phyloP scores from a whole-genome alignment of 2,888 invertebrate species.

The Taenaris catops region DNA sequence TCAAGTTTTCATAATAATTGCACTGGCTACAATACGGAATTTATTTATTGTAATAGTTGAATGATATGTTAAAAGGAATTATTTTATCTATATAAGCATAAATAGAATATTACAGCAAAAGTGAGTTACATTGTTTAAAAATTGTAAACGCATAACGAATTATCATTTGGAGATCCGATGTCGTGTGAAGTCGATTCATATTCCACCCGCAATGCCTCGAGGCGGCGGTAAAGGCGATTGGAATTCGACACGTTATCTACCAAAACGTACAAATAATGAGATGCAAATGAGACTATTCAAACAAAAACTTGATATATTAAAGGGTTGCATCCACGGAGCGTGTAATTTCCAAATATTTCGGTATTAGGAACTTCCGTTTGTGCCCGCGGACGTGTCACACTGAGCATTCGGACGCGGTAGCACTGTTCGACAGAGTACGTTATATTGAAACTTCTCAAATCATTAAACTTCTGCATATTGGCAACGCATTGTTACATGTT shows the following conservation, averaged over 20 bases:
- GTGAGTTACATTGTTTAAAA: too few relatives aligned
- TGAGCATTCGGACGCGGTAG: conserved; percentile 30
- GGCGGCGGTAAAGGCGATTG: conserved; percentile 52
- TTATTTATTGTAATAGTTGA: too few relatives aligned
- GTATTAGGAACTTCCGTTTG: conserved; percentile 69
- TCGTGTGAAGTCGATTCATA: conserved; percentile 62
- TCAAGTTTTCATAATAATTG: too few relatives aligned
- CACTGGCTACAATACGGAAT: too few relatives aligned
- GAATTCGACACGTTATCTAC: conserved; percentile 65
- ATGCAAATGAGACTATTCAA: conserved; percentile 66
- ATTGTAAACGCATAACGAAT: conserved; percentile 8
- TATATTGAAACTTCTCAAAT: not conserved
- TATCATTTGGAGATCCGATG: conserved; percentile 17
- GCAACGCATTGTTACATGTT: not conserved
- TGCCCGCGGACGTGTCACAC: conserved; percentile 54
- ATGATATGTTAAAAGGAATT: too few relatives aligned
- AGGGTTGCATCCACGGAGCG: conserved; percentile 55
- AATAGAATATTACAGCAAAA: too few relatives aligned
- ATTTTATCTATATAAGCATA: too few relatives aligned
- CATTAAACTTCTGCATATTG: conserved; percentile 2
- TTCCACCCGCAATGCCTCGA: conserved; percentile 44
- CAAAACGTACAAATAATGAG: conserved; percentile 65
- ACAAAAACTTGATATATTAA: conserved; percentile 51
- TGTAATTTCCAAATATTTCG: conserved; percentile 71
- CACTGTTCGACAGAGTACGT: conserved; percentile 2